Evolutionary conservation across 1,140 invertebrate genomes (phyloP).

Genomic region (Trachymyrmex septentrionalis): DNA sequence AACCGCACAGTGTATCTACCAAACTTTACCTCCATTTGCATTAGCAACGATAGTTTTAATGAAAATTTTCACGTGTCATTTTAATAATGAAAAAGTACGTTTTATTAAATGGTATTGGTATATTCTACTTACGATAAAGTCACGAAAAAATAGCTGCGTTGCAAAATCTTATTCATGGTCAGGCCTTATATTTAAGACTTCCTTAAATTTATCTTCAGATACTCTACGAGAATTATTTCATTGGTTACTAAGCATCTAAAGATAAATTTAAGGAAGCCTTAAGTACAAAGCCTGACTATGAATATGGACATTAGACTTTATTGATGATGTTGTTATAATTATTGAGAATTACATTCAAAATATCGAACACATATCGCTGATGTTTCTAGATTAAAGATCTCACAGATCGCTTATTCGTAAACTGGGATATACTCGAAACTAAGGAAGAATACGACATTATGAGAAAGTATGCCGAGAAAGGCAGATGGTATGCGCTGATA

Average conservation of each 20-base stretch:
- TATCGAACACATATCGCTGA: not conserved
- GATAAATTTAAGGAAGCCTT: no score
- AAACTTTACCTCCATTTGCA: not conserved
- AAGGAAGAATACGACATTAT: constrained; percentile 35
- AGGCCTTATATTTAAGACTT: no score
- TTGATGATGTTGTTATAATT: not conserved
- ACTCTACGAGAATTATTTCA: no score
- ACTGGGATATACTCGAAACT: not conserved
- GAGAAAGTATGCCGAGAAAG: not conserved
- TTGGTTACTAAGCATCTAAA: no score
- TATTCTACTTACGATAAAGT: not conserved
- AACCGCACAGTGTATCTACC: constrained; percentile 6
- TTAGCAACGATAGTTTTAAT: not conserved
- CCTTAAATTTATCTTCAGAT: no score
- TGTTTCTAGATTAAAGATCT: constrained; percentile 37
- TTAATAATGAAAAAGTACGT: constrained; percentile 7
- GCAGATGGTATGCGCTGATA: not conserved
- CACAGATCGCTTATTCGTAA: constrained; percentile 20
- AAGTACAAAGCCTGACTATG: no score
- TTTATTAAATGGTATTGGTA: not conserved
- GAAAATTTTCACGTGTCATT: constrained; percentile 13
- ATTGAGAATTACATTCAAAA: not conserved
- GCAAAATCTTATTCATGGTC: not conserved
- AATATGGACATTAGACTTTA: no score
- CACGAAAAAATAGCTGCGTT: not conserved